These are phyloP conservation scores for Mystacornis crossleyi DNA, from an alignment of 2,113 vertebrate species.

Conservation along the genomic window DNA sequence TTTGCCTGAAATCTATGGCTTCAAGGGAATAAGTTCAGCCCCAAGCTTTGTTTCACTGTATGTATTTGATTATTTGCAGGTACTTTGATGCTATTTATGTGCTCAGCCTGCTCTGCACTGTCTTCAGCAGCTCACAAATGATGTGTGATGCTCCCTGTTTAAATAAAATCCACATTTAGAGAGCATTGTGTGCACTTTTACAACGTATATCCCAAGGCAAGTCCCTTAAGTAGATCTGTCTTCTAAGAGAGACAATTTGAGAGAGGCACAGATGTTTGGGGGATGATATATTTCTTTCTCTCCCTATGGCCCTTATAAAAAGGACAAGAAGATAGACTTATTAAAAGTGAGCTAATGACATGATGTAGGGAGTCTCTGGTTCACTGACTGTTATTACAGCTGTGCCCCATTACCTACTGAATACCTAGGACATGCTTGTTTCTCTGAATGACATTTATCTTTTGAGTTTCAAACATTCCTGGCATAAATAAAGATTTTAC, in stretches of 20 bases:
- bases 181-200: slow-evolving; percentile 34
- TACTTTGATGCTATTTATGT: background rate
- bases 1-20: background rate
- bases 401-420: slow-evolving; percentile 75
- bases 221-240: slow-evolving; percentile 65
- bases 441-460: slow-evolving; percentile 81
- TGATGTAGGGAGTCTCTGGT: slow-evolving; percentile 73
- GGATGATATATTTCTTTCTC: slow-evolving; percentile 75
- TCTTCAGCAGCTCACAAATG: background rate
- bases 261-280: slow-evolving; percentile 74
- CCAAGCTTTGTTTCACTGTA: background rate
- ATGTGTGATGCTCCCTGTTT: slow-evolving; percentile 42
- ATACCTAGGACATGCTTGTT: slow-evolving; percentile 75
- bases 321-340: slow-evolving; percentile 73
- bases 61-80: background rate
- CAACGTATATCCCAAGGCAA: slow-evolving; percentile 18
- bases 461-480: slow-evolving; percentile 77
- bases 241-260: slow-evolving; percentile 57
- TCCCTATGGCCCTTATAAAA: slow-evolving; percentile 77
- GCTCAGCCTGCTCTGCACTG: background rate
- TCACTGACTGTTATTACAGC: slow-evolving; percentile 79
- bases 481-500: slow-evolving; percentile 80
- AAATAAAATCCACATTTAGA: slow-evolving; percentile 61
- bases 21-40: background rate
- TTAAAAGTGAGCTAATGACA: slow-evolving; percentile 79